A percentile compares a stretch with the other conserved stretches of the same genome.
These are phyloP conservation scores for Myotis lucifugus DNA, from an alignment of 2,113 vertebrate species.

Conservation along the genomic window DNA sequence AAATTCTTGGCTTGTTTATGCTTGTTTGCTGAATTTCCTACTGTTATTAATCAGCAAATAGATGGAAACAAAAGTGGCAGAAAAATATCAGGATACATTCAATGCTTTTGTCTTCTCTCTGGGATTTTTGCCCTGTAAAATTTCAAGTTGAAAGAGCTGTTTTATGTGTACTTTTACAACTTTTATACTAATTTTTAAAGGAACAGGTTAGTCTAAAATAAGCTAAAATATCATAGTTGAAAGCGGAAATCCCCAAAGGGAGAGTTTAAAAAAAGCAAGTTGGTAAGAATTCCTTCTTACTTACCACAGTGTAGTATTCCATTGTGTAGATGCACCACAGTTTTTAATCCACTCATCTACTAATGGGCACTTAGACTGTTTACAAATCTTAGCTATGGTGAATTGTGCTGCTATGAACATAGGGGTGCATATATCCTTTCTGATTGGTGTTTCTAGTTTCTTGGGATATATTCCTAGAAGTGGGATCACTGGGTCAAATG, in stretches of 20 bases:
- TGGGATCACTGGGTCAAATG: too few relatives aligned
- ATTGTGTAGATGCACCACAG: too few relatives aligned
- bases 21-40: neutral
- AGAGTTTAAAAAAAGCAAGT: neutral
- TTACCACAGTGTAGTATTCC: too few relatives aligned
- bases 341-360: too few relatives aligned
- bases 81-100: neutral
- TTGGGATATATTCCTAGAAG: too few relatives aligned
- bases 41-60: neutral
- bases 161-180: neutral
- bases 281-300: too few relatives aligned
- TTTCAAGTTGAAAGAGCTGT: neutral
- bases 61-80: neutral
- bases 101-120: neutral
- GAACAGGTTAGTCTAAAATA: neutral
- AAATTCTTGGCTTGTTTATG: neutral
- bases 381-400: too few relatives aligned
- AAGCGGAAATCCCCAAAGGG: neutral
- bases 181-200: conserved; percentile 9
- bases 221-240: neutral
- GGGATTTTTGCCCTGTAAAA: neutral
- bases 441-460: too few relatives aligned
- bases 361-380: too few relatives aligned
- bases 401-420: too few relatives aligned
- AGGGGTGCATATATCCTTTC: too few relatives aligned